Percentiles rank a stretch among this genome's conserved stretches.
Evolutionary conservation across 2,113 vertebrate genomes (phyloP).

Genomic region (Myiagra hebetior): DNA sequence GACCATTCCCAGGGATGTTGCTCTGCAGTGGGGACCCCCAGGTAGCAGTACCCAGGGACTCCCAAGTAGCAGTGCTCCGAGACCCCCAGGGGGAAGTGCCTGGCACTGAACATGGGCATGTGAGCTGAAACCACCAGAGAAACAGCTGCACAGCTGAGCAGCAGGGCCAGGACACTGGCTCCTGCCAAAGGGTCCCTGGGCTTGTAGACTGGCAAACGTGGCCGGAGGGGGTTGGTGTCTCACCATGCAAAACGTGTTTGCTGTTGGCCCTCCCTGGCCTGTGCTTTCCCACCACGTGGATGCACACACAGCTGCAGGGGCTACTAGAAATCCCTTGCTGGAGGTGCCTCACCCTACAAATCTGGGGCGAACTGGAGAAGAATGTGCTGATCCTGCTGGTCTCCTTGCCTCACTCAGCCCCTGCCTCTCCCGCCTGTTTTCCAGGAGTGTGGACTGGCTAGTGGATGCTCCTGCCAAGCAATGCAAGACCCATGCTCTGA

Average conservation of each 20-base stretch:
- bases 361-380: not conserved
- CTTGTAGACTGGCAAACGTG: not conserved
- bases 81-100: not conserved
- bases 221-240: not conserved
- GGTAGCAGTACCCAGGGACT: not conserved
- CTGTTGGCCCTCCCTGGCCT: not conserved
- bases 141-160: not conserved
- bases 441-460: not conserved
- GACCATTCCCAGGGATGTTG: not conserved
- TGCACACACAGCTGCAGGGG: not conserved
- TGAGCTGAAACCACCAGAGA: not conserved
- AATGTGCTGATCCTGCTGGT: not conserved
- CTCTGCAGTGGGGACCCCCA: not conserved
- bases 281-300: not conserved
- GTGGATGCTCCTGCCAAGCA: not conserved
- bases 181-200: not conserved
- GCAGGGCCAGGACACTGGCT: rapidly evolving
- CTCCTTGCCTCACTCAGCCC: not conserved
- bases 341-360: not conserved
- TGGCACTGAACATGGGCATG: rapidly evolving
- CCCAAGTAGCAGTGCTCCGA: not conserved
- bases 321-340: not conserved
- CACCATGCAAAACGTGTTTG: not conserved
- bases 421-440: not conserved
- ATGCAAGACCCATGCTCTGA: not conserved